Evolutionary conservation across 2,113 vertebrate species (phyloP).

Genomic region (Tychaedon coryphoeus): DNA sequence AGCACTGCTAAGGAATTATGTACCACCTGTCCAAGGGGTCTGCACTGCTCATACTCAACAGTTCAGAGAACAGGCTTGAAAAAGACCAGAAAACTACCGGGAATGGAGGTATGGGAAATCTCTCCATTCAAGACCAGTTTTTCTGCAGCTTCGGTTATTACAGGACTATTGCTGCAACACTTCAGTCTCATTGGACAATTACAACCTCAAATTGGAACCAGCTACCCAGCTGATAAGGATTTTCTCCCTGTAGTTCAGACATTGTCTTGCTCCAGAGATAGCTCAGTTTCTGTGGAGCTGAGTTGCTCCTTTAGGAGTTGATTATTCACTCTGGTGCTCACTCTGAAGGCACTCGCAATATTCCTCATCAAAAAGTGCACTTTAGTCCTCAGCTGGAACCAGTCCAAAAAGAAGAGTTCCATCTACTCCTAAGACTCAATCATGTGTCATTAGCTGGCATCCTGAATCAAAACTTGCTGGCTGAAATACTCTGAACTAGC

Average conservation of each 20-base stretch:
- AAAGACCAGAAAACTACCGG: not conserved
- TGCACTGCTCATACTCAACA: not conserved
- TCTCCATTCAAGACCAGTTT: not conserved
- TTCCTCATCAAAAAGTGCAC: not conserved
- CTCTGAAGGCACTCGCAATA: not conserved
- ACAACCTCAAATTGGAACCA: not conserved
- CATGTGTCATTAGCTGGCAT: not conserved
- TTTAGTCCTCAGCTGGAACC: not conserved
- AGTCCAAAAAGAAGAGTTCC: not conserved
- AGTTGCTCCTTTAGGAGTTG: not conserved
- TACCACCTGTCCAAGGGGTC: not conserved
- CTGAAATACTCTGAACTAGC: not conserved
- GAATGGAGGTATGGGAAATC: not conserved
- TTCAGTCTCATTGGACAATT: not conserved
- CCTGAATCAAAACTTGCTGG: not conserved
- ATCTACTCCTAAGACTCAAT: not conserved
- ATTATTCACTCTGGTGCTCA: not conserved
- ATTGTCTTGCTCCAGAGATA: not conserved
- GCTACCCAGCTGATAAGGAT: not conserved
- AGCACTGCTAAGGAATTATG: not conserved
- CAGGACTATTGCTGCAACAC: not conserved
- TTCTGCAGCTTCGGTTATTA: not conserved
- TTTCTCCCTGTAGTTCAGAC: not conserved
- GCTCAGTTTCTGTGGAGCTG: not conserved
- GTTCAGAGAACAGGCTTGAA: not conserved